Evolutionary conservation across 2,888 invertebrate species (phyloP).

Genomic region (Globia sparganii): DNA sequence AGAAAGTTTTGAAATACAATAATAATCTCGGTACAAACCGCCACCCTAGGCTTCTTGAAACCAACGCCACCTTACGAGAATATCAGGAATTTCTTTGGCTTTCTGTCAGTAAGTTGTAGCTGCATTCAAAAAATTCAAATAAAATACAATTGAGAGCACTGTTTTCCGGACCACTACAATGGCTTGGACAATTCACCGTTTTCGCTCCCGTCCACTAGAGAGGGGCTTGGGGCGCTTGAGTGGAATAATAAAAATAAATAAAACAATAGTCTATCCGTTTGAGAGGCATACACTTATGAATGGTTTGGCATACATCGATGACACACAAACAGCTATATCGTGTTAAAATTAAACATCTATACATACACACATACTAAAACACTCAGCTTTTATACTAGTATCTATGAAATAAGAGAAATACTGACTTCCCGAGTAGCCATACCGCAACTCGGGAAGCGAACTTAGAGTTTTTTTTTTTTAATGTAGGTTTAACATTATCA

Average conservation of each 20-base stretch:
- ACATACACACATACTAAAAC: slow-evolving; percentile 37
- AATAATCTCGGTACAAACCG: no score
- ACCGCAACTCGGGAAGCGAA: neutral
- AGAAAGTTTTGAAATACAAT: no score
- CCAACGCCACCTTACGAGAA: no score
- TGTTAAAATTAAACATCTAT: slow-evolving; percentile 37
- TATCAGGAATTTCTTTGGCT: no score
- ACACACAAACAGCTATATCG: slow-evolving; percentile 48
- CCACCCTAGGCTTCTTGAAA: no score
- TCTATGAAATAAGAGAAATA: neutral
- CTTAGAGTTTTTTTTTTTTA: neutral
- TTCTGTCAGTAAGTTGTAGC: no score
- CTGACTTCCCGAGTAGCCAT: neutral
- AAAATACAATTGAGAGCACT: no score
- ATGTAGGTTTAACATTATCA: neutral
- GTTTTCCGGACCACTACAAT: no score
- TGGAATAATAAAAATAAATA: neutral
- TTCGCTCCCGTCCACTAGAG: no score
- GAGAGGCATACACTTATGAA: slow-evolving; percentile 29
- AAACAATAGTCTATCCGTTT: slow-evolving; percentile 19
- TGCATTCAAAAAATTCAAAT: no score
- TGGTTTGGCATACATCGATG: slow-evolving; percentile 38
- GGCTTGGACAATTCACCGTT: no score
- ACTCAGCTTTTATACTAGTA: slow-evolving; percentile 22
- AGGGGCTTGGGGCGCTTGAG: no score